phyloP scores from a whole-genome alignment of 2,113 vertebrate species.

The Trichomycterus rosablanca region DNA sequence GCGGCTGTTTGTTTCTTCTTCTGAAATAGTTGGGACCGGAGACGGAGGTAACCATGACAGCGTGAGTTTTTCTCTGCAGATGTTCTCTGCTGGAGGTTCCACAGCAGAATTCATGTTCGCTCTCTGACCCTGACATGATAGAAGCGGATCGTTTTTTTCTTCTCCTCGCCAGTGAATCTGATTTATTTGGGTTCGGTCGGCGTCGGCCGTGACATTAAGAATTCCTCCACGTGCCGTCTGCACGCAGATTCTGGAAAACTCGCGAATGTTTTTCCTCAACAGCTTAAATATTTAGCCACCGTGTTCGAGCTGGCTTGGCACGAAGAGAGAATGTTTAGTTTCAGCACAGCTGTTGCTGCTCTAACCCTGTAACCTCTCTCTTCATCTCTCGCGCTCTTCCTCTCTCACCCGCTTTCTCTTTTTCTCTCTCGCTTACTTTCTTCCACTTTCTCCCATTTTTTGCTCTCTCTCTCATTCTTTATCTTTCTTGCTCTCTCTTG shows the following conservation, averaged over 20 bases:
- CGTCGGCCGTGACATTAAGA: slow-evolving; percentile 20
- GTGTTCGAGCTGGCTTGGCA: slow-evolving; percentile 28
- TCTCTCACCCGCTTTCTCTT: too few species aligned
- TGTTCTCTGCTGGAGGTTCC: slow-evolving; percentile 28
- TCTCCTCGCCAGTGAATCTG: neutral
- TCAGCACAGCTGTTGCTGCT: slow-evolving; percentile 39
- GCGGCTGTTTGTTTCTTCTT: slow-evolving; percentile 16
- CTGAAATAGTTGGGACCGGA: slow-evolving; percentile 42
- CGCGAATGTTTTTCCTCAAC: slow-evolving; percentile 33
- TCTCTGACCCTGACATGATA: slow-evolving; percentile 27
- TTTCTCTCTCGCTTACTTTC: too few species aligned
- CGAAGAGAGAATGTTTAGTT: slow-evolving; percentile 39
- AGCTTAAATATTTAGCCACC: slow-evolving; percentile 39
- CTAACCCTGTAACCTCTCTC: slow-evolving; percentile 8
- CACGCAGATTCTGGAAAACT: slow-evolving; percentile 19
- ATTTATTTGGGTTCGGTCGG: slow-evolving; percentile 31
- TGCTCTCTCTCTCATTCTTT: too few species aligned
- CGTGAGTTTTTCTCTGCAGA: slow-evolving; percentile 59
- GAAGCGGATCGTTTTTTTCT: slow-evolving; percentile 1
- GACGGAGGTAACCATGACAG: slow-evolving; percentile 59
- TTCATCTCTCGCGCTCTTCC: neutral
- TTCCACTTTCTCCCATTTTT: too few species aligned
- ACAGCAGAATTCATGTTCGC: slow-evolving; percentile 14
- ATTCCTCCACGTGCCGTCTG: slow-evolving; percentile 25
- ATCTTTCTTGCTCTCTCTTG: too few species aligned